Evolutionary conservation across 2,888 invertebrate species (phyloP), one percentile per base, ranked within the genome.

Genomic region (Buathra laborator): DNA sequence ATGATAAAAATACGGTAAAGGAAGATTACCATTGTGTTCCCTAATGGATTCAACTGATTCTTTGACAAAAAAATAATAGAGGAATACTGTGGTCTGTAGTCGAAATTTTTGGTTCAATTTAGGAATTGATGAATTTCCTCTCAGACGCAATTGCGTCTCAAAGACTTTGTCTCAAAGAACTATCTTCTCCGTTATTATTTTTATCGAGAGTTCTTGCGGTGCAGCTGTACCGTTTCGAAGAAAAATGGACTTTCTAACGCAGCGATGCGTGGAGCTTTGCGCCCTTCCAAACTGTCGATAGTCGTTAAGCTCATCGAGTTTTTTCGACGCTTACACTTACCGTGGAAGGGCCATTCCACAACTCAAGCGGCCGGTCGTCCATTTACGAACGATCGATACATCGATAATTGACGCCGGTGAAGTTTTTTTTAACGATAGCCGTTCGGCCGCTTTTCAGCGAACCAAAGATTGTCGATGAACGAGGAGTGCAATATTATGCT

Each of bases 321-420:
- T 24, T 56, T 12, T 12, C 56, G 24, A 24, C 56, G 56, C 56
- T 56, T 19, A 12, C 56, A 56, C 56, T 24, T 9, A 24, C 10
- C 24, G 24, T 3, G 12, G 12, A 12, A 56, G 24, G 24, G 24
- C 4, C 56, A 56, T 24, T 56, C 10, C 56, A 10, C 3, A 2
- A 19, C 56, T 19, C 19, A 56, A 56, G 19, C 24, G 19, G 3
- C 10, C 56, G 24, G 24, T 56, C 56, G 56, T 10, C 10, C 56
- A 12, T 56, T 56, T 19, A 12, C 56, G 19, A 56, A 9, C 56
- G 56, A 56, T 24, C 10, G 37, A 37, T 37, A 37, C 56, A 56
- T 56, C 56, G 56, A 56, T 56, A 56, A 56, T 56, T 56, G 56
- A 19, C 19, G 56, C 56, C 37, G 37, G 37, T 56, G 24, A 56